Base-by-base conservation (phyloP, 1,140 invertebrate genomes). In the Nasonia longicornis region DNA sequence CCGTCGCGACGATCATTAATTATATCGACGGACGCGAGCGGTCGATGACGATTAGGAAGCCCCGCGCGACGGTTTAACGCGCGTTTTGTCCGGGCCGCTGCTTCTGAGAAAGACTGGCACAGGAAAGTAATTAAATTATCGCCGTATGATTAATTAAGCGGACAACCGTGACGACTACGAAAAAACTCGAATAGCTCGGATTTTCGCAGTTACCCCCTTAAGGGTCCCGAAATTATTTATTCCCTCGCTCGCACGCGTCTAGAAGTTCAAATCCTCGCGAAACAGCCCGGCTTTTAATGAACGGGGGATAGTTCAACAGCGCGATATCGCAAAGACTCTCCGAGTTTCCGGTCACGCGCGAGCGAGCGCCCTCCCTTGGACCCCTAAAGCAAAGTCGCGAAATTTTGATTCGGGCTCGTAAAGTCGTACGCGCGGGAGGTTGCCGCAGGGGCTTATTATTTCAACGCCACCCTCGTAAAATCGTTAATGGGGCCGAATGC, bases 1-100 rank as follows among this genome's bases (percentile, higher is more conserved):
- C 22, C 10, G 20, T 2, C 12, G 45, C 10, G 45, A 11, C 45
- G 26, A 79, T 79, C 38, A 71, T 79, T 66, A 79, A 79, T 79
- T 73, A 48, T 73, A 48, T 79, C 35, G 70, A 64, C 29, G 35
- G 42, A 78, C 14, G 12, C 29, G 38, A 42, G 38, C 38, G 29
- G 29, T 79, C 77, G 77, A 79, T 73, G 35, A 64, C 77, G 77
- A 73, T 73, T 64, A 72, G 38, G 77, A 71, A 79, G 20, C 67
- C 67, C 45, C 35, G 42, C n/a, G 26, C 45, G 38, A 22, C 3
- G 38, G 2, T 11, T 35, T 14, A 52, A 64, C 16, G 74, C 31
- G 63, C 31, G 10, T 76, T 48, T 48, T 69, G 2, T 45, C 26
- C 45, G 11, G 11, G 64, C 64, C 7, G 0, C 31, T 14, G n/a